These are phyloP conservation scores for Lepus americanus DNA, from an alignment of 2,113 vertebrate genomes.

Conservation along the genomic window DNA sequence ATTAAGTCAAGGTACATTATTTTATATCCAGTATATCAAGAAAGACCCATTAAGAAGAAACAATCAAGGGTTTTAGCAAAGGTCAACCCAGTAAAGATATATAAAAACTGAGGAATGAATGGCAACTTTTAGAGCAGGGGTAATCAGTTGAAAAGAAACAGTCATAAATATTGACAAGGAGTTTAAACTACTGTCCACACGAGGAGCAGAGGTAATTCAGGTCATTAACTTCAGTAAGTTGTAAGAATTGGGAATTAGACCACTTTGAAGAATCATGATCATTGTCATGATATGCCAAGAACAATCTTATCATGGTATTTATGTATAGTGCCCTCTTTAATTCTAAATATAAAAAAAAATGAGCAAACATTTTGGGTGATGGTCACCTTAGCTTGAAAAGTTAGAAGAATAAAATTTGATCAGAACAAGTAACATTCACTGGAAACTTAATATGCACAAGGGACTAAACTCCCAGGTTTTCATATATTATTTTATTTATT, in stretches of 20 bases:
- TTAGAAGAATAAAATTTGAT: conserved; percentile 2
- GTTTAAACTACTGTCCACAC: neutral
- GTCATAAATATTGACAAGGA: neutral
- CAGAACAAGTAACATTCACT: neutral
- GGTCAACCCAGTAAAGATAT: neutral
- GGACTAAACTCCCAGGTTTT: neutral
- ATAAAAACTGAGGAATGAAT: neutral
- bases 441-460: neutral
- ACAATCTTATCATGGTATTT: neutral
- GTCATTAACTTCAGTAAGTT: neutral
- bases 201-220: neutral
- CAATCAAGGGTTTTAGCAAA: conserved; percentile 1
- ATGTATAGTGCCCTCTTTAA: neutral
- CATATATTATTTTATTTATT: neutral
- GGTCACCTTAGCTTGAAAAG: neutral
- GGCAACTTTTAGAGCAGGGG: neutral
- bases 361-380: neutral
- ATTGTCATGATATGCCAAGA: neutral
- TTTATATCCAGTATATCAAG: conserved; percentile 3
- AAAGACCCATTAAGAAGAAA: neutral
- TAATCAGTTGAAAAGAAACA: conserved; percentile 27
- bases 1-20: neutral
- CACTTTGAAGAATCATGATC: neutral
- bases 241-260: neutral
- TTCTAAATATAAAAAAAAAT: neutral